phyloP scores from a whole-genome alignment of 2,888 invertebrate genomes.

The Cephus sareptanus region DNA sequence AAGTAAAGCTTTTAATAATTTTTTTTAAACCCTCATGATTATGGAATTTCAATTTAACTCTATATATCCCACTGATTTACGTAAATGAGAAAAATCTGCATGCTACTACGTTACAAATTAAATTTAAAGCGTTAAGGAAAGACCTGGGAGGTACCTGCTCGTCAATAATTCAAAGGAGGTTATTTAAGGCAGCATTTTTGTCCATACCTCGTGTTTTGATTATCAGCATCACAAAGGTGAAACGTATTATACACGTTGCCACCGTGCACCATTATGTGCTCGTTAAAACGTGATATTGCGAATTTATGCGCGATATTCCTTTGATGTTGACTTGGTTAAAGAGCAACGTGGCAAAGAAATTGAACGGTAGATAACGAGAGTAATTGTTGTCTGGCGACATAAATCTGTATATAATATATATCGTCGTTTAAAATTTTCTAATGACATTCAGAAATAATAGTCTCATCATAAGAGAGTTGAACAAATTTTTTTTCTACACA shows the following conservation, averaged over 20 bases:
- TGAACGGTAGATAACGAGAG: neutral
- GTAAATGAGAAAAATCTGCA: neutral
- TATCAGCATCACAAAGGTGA: constrained; percentile 13
- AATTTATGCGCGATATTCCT: constrained; percentile 46
- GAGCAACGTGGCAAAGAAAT: neutral
- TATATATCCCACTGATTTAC: neutral
- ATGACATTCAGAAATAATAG: neutral
- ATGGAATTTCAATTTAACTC: neutral
- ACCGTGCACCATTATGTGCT: constrained; percentile 36
- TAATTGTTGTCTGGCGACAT: neutral
- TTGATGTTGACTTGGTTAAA: constrained; percentile 23
- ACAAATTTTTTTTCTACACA: neutral
- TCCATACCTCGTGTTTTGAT: constrained; percentile 11
- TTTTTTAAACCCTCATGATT: neutral
- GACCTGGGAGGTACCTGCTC: neutral
- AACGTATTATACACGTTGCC: neutral
- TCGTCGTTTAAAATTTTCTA: neutral
- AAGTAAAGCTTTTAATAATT: neutral
- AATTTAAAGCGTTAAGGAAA: neutral
- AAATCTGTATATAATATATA: neutral
- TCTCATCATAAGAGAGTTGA: neutral
- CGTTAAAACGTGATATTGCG: constrained; percentile 45
- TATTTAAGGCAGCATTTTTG: constrained; percentile 3
- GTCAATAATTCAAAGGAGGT: neutral
- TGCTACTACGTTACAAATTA: neutral